phyloP scores from a whole-genome alignment of 2,888 invertebrate genomes.

The Trissoscelio sp. region DNA sequence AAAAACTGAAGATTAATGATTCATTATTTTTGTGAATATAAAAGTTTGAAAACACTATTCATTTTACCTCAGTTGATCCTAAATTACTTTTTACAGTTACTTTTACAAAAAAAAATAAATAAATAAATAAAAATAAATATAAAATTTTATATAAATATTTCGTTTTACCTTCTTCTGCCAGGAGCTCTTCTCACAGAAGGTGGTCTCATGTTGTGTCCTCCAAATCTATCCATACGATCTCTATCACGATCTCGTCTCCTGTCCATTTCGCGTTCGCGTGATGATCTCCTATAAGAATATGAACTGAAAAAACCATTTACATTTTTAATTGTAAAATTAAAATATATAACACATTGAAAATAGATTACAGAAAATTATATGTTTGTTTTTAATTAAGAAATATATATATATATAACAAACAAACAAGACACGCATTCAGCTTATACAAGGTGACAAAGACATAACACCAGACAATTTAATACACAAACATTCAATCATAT shows the following conservation, averaged over 20 bases:
- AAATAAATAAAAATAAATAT: neutral
- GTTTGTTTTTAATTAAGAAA: too few species aligned
- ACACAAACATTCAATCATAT: too few species aligned
- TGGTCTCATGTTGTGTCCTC: slow-evolving; percentile 81
- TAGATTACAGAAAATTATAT: too few species aligned
- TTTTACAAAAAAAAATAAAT: slow-evolving; percentile 3
- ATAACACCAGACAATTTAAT: too few species aligned
- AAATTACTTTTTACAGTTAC: neutral
- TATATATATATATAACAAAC: too few species aligned
- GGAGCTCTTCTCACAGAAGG: slow-evolving; percentile 81
- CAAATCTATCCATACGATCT: slow-evolving; percentile 79
- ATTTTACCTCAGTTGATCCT: too few species aligned
- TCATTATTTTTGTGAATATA: too few species aligned
- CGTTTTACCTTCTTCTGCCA: slow-evolving; percentile 79
- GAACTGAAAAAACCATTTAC: slow-evolving; percentile 34
- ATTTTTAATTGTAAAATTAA: slow-evolving; percentile 14
- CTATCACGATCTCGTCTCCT: slow-evolving; percentile 83
- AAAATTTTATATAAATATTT: neutral
- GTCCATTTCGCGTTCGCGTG: slow-evolving; percentile 81
- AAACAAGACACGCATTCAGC: too few species aligned
- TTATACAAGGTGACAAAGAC: too few species aligned
- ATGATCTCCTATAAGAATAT: slow-evolving; percentile 75
- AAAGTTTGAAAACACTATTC: too few species aligned
- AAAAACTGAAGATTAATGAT: too few species aligned
- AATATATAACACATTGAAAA: too few species aligned